phyloP scores from a whole-genome alignment of 2,113 vertebrate genomes.

The Caretta caretta region DNA sequence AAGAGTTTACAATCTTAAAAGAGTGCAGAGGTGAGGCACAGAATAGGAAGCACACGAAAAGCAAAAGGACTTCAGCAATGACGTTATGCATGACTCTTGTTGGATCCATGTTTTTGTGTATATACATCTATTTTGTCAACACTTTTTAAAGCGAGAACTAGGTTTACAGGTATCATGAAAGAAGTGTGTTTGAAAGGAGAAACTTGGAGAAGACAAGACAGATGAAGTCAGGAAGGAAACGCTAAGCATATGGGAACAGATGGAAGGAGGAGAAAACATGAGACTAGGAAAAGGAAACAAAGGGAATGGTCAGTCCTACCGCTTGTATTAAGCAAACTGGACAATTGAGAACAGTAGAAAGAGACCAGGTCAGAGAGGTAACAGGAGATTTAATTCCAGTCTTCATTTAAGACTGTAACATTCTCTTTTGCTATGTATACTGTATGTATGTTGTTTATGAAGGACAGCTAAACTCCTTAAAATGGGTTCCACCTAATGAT shows the following conservation, averaged over 20 bases:
- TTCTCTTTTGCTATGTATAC: neutral
- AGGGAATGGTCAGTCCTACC: neutral
- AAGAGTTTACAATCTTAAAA: neutral
- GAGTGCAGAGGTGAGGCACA: neutral
- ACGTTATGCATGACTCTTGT: neutral
- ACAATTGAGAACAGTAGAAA: neutral
- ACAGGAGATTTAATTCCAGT: neutral
- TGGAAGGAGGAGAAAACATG: neutral
- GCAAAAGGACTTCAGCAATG: neutral
- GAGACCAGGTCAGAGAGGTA: neutral
- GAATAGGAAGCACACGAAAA: neutral
- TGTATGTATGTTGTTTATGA: neutral
- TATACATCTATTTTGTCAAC: neutral
- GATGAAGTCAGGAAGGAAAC: neutral
- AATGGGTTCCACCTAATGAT: constrained; percentile 13
- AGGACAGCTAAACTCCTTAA: neutral
- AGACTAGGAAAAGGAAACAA: neutral
- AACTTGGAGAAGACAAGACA: neutral
- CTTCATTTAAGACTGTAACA: neutral
- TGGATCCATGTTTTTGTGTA: neutral
- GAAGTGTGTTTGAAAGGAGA: neutral
- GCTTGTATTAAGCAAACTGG: rapidly evolving
- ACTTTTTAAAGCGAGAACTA: neutral
- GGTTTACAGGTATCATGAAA: neutral
- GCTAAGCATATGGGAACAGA: neutral